Conservation (phyloP, 2,797 vertebrate genomes). For the Emydoidea blandingii region DNA sequence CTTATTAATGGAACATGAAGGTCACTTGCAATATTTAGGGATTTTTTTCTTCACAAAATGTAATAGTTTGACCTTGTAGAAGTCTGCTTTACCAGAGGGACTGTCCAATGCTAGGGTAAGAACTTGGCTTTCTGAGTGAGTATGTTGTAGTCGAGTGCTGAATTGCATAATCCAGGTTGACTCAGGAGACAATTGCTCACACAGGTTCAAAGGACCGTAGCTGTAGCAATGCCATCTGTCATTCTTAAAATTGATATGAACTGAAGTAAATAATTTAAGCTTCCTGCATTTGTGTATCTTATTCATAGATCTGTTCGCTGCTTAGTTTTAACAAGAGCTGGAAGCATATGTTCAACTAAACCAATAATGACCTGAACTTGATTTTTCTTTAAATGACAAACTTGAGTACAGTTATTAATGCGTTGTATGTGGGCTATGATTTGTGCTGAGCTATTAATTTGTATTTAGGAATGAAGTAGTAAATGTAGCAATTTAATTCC, state of each 20-base stretch:
- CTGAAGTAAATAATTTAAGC: too few species aligned
- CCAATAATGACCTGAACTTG: fast-evolving
- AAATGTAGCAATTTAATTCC: background rate
- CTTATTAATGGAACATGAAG: background rate
- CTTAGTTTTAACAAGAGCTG: background rate
- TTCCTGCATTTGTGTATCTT: too few species aligned
- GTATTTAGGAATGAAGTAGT: background rate
- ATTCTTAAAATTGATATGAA: fast-evolving
- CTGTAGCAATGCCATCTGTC: fast-evolving
- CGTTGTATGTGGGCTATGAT: too few species aligned
- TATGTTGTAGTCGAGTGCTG: fast-evolving
- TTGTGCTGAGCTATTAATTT: fast-evolving
- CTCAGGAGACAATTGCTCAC: fast-evolving
- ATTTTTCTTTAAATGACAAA: background rate
- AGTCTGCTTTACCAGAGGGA: background rate
- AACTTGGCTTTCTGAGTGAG: fast-evolving
- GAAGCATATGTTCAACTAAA: background rate
- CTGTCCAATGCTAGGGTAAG: background rate
- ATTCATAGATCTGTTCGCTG: background rate
- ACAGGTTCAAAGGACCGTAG: fast-evolving
- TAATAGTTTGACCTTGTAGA: background rate
- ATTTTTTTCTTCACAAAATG: background rate
- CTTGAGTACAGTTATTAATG: too few species aligned
- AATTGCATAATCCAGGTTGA: fast-evolving
- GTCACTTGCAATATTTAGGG: fast-evolving